These are phyloP conservation scores for Cydia pomonella DNA, from an alignment of 1,140 invertebrate genomes.

Conservation along the genomic window DNA sequence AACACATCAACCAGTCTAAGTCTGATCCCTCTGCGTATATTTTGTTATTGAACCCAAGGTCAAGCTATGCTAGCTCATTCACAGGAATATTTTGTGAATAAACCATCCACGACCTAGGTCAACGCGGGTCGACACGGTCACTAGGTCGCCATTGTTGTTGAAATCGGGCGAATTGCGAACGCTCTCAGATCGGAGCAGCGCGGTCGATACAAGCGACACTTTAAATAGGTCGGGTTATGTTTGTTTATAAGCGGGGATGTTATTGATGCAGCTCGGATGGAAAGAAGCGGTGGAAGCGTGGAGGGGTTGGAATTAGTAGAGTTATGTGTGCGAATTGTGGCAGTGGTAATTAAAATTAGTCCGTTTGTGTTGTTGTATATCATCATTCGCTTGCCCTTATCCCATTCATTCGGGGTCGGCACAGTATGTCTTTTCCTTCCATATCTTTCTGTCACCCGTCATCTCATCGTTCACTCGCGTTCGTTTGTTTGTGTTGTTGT, in stretches of 20 bases:
- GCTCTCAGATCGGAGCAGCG: background rate
- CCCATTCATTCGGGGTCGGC: too few relatives aligned
- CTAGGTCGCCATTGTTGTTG: background rate
- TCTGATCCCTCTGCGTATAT: background rate
- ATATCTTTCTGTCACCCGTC: too few relatives aligned
- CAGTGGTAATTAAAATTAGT: background rate
- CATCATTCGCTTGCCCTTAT: too few relatives aligned
- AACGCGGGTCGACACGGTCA: conserved; percentile 6
- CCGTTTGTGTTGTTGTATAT: too few relatives aligned
- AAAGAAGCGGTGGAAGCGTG: background rate
- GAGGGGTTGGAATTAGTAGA: background rate
- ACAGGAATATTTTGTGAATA: background rate
- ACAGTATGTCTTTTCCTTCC: too few relatives aligned
- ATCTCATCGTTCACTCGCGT: too few relatives aligned
- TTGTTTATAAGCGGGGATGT: background rate
- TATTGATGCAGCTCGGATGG: background rate
- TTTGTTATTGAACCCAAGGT: background rate
- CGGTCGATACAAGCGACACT: conserved; percentile 13
- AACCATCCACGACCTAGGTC: conserved; percentile 1
- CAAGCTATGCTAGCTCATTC: background rate
- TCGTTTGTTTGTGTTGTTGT: too few relatives aligned
- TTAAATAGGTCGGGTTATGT: conserved; percentile 17
- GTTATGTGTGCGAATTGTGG: background rate
- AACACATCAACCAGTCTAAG: background rate
- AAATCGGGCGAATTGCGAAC: background rate